Evolutionary conservation across 2,888 invertebrate genomes (phyloP).

Genomic region (Aquatica leii): DNA sequence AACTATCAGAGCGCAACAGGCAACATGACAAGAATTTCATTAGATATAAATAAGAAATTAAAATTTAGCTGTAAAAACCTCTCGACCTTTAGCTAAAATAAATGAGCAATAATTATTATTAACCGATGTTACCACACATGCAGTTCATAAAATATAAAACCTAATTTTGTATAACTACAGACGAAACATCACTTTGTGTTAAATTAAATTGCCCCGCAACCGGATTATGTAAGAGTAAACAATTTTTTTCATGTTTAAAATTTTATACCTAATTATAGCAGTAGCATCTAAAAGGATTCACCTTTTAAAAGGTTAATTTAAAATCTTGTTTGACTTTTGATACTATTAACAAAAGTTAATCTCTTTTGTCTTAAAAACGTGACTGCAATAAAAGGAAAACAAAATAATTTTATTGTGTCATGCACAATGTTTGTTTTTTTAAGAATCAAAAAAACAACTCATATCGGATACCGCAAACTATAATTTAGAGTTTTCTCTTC

Average conservation of each 20-base stretch:
- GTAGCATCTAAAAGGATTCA: constrained; percentile 18
- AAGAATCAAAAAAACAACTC: constrained; percentile 14
- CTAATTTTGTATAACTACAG: too few relatives aligned
- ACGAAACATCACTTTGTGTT: too few relatives aligned
- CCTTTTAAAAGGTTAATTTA: constrained; percentile 31
- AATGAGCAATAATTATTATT: constrained; percentile 9
- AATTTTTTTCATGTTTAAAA: background rate
- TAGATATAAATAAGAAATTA: constrained; percentile 21
- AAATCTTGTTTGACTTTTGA: constrained; percentile 20
- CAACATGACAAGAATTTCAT: constrained; percentile 19
- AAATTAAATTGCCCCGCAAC: too few relatives aligned
- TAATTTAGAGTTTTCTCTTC: constrained; percentile 35
- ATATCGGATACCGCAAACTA: constrained; percentile 22
- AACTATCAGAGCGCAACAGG: constrained; percentile 19
- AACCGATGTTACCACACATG: constrained; percentile 13
- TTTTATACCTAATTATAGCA: constrained; percentile 4
- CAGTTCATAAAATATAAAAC: too few relatives aligned
- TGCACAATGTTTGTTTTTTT: constrained; percentile 25
- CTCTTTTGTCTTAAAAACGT: constrained; percentile 28
- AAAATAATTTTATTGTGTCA: constrained; percentile 8
- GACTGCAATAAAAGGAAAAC: constrained; percentile 16
- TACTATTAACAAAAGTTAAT: constrained; percentile 1
- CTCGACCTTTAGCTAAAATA: constrained; percentile 4
- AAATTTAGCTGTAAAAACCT: constrained; percentile 10
- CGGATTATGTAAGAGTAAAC: too few relatives aligned